These are phyloP conservation scores for Thymelicus sylvestris DNA, from an alignment of 2,888 invertebrate genomes.

Conservation along the genomic window DNA sequence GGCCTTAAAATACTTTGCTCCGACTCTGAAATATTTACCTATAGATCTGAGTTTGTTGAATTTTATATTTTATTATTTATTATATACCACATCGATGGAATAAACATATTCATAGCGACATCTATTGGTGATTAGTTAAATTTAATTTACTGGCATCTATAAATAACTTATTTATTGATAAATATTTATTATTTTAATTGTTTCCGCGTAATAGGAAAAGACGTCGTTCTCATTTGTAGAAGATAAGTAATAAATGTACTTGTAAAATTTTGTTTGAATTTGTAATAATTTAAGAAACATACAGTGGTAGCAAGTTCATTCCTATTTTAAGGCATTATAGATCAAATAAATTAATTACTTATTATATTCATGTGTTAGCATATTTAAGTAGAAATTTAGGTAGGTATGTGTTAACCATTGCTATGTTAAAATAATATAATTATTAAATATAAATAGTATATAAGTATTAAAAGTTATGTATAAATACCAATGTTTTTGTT, in stretches of 20 bases:
- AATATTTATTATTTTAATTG: conserved; percentile 21
- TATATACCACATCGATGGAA: too few species aligned
- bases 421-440: conserved; percentile 40
- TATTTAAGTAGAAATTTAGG: conserved; percentile 53
- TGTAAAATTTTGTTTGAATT: conserved; percentile 40
- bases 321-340: conserved; percentile 60
- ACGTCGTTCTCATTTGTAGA: conserved; percentile 42
- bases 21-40: too few species aligned
- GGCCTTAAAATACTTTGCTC: neutral
- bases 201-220: conserved; percentile 39
- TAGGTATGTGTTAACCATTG: conserved; percentile 42
- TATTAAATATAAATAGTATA: neutral
- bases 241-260: conserved; percentile 39
- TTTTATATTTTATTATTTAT: too few species aligned
- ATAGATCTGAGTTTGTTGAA: too few species aligned
- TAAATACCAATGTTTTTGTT: conserved; percentile 13
- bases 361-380: conserved; percentile 52
- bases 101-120: neutral
- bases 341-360: conserved; percentile 78
- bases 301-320: conserved; percentile 43
- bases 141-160: conserved; percentile 4
- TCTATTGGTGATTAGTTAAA: conserved; percentile 12
- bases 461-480: conserved; percentile 5
- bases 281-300: conserved; percentile 35
- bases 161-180: conserved; percentile 22